These are phyloP conservation scores for Chiloscyllium punctatum DNA, from an alignment of 2,797 vertebrate species.

Conservation along the genomic window DNA sequence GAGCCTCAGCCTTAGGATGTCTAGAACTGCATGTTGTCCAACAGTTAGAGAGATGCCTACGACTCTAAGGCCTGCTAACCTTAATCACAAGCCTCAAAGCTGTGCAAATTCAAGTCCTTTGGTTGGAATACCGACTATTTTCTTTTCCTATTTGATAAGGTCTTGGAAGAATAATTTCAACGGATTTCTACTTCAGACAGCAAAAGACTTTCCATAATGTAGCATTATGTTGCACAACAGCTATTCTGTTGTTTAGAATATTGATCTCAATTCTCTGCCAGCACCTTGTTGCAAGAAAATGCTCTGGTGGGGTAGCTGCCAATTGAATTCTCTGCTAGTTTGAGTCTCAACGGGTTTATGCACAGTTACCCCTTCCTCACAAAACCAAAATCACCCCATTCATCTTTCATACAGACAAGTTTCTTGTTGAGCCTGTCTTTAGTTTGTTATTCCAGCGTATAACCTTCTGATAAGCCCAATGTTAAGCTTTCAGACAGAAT, in stretches of 20 bases:
- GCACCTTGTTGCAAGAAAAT: neutral
- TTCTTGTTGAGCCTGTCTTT: neutral
- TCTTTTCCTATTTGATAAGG: neutral
- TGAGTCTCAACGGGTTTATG: neutral
- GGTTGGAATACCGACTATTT: neutral
- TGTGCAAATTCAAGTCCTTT: neutral
- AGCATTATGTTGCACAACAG: neutral
- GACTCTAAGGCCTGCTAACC: neutral
- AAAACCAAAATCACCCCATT: neutral
- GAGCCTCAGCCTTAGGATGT: neutral
- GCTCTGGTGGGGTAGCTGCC: neutral
- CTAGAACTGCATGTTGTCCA: neutral
- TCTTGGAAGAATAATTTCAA: neutral
- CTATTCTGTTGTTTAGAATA: neutral
- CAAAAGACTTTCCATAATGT: neutral
- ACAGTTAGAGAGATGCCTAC: neutral
- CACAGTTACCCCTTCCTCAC: neutral
- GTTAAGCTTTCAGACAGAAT: neutral
- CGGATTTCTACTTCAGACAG: neutral
- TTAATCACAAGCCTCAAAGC: neutral
- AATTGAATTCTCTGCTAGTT: neutral
- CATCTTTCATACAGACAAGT: neutral
- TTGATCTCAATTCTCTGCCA: neutral
- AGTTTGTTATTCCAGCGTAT: neutral
- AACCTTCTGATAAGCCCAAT: neutral